A percentile compares a stretch with the other conserved stretches of the same genome.
phyloP scores from a whole-genome alignment of 2,797 vertebrate species.

The Sarcoramphus papa region DNA sequence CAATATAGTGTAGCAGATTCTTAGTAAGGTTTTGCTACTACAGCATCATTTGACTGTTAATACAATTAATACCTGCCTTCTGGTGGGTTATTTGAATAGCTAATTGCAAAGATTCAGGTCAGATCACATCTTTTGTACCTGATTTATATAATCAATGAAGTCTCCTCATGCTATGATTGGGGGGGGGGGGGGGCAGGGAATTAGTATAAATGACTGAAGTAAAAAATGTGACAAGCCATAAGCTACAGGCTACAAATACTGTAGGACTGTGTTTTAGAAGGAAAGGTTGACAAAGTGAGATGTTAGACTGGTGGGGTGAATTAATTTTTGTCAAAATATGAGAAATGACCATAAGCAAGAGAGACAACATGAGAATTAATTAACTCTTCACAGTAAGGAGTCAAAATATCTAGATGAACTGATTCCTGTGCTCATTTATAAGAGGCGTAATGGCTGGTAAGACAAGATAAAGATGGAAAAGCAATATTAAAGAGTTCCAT shows the following conservation, averaged over 20 bases:
- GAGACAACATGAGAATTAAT: background rate
- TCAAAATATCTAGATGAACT: background rate
- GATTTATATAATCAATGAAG: constrained; percentile 37
- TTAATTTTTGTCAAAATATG: background rate
- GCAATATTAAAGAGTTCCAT: background rate
- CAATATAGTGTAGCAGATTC: constrained; percentile 22
- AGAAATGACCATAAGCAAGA: background rate
- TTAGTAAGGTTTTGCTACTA: background rate
- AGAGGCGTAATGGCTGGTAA: background rate
- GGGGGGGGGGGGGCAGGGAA: background rate
- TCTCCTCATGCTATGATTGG: background rate
- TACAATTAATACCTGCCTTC: background rate
- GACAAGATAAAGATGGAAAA: background rate
- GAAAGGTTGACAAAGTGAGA: background rate
- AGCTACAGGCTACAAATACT: background rate
- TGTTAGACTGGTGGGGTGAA: background rate
- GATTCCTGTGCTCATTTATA: background rate
- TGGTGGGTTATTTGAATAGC: background rate
- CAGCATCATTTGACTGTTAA: background rate
- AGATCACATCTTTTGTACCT: background rate
- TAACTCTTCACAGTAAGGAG: background rate
- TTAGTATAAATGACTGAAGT: background rate
- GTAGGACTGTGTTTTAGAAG: background rate
- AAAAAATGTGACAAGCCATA: background rate
- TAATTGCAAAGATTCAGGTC: constrained; percentile 9